Evolutionary conservation across 2,888 invertebrate species (phyloP).

Genomic region (Drosophila mimica): DNA sequence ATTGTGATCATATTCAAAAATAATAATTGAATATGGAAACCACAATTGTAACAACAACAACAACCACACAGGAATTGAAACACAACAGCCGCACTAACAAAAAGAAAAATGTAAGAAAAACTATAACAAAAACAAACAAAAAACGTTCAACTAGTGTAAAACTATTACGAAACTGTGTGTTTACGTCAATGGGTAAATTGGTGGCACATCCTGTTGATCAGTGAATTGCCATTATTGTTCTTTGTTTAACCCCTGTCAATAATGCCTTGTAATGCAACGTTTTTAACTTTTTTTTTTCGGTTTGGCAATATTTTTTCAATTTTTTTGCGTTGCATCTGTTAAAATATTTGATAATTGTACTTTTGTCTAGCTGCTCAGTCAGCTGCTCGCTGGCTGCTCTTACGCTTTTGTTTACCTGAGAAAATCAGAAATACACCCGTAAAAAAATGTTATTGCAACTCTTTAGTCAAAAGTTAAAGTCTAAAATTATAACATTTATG

Average conservation of each 20-base stretch:
- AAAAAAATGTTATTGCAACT: conserved; percentile 26
- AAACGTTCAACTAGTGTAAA: conserved; percentile 9
- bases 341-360: conserved; percentile 45
- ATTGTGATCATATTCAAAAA: conserved; percentile 31
- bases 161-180: conserved; percentile 29
- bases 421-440: conserved; percentile 9
- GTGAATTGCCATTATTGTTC: conserved; percentile 44
- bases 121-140: background rate
- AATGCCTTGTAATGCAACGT: conserved; percentile 24
- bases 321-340: conserved; percentile 14
- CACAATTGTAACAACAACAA: conserved; percentile 69
- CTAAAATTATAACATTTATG: background rate
- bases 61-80: conserved; percentile 49
- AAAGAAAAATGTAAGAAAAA: conserved; percentile 56
- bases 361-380: conserved; percentile 31
- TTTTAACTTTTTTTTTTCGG: conserved; percentile 14
- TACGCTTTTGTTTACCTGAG: conserved; percentile 30
- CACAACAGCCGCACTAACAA: conserved; percentile 49
- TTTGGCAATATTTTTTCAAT: background rate
- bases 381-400: conserved; percentile 26
- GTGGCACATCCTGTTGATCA: conserved; percentile 62
- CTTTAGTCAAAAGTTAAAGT: conserved; percentile 9
- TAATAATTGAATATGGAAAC: conserved; percentile 66
- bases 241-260: conserved; percentile 50
- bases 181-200: conserved; percentile 63